phyloP scores from a whole-genome alignment of 2,797 vertebrate species.

The Hybognathus amarus region DNA sequence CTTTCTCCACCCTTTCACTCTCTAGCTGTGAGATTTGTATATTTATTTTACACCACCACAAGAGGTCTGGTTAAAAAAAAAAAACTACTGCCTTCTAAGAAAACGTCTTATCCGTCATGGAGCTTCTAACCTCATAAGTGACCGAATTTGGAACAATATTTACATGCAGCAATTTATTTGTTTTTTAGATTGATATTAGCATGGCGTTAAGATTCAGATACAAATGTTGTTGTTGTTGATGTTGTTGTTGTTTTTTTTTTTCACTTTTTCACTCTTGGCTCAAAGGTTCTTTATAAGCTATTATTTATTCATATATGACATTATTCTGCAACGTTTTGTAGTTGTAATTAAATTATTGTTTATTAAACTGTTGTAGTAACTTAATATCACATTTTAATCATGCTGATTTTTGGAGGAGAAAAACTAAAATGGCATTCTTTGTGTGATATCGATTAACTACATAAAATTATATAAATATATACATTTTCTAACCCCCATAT shows the following conservation, averaged over 20 bases:
- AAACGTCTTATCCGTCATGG: background rate
- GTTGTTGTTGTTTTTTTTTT: background rate
- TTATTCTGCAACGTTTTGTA: too few species aligned
- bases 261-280: too few species aligned
- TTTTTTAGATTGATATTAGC: background rate
- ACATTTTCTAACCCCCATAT: too few species aligned
- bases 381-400: too few species aligned
- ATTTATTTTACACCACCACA: slow-evolving; percentile 18
- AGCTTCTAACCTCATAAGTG: background rate
- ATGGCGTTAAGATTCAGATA: slow-evolving; percentile 7
- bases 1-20: background rate
- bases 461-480: too few species aligned
- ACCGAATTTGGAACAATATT: background rate
- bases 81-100: background rate
- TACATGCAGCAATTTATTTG: background rate
- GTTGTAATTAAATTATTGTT: too few species aligned
- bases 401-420: too few species aligned
- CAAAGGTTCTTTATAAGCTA: too few species aligned
- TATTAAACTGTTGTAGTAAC: too few species aligned
- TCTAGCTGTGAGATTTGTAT: slow-evolving; percentile 1
- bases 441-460: too few species aligned
- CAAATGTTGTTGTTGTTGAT: background rate
- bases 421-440: too few species aligned
- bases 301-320: too few species aligned
- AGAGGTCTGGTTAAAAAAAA: background rate